phyloP scores from a whole-genome alignment of 2,888 invertebrate species.

The Thymelicus lineola region DNA sequence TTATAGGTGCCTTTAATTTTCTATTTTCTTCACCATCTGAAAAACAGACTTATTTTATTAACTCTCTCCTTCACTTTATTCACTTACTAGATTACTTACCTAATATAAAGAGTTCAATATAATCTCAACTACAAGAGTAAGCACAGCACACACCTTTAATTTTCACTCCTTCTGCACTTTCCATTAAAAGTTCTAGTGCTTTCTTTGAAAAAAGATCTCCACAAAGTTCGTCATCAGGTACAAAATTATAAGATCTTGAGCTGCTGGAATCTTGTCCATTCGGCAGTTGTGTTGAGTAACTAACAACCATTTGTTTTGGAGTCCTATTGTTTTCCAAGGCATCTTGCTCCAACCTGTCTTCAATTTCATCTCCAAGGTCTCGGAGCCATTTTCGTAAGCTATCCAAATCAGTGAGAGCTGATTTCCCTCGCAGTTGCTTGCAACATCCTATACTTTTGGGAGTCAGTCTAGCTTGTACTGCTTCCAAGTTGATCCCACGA shows the following conservation, averaged over 20 bases:
- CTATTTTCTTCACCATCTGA: slow-evolving; percentile 68
- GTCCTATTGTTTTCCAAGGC: slow-evolving; percentile 91
- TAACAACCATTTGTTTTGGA: slow-evolving; percentile 92
- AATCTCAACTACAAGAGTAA: neutral
- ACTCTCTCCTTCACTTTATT: too few relatives aligned
- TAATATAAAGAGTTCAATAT: neutral
- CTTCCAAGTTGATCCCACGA: slow-evolving; percentile 94
- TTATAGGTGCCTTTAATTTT: slow-evolving; percentile 83
- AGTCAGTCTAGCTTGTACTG: slow-evolving; percentile 92
- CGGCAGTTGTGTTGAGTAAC: slow-evolving; percentile 85
- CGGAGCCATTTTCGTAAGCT: slow-evolving; percentile 92
- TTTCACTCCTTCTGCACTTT: slow-evolving; percentile 79
- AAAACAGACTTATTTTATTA: slow-evolving; percentile 44
- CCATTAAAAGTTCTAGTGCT: slow-evolving; percentile 88
- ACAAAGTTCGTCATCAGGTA: slow-evolving; percentile 86
- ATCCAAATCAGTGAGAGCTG: slow-evolving; percentile 87
- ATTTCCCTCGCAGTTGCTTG: slow-evolving; percentile 95
- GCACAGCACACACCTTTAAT: slow-evolving; percentile 56
- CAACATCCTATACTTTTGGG: slow-evolving; percentile 98
- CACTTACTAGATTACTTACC: too few relatives aligned
- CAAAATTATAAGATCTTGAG: slow-evolving; percentile 87
- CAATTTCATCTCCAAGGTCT: slow-evolving; percentile 92
- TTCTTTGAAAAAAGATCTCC: slow-evolving; percentile 87
- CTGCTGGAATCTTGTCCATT: slow-evolving; percentile 84
- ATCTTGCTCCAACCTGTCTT: slow-evolving; percentile 93